Conservation (phyloP, 2,888 invertebrate genomes). For the Bellardia bayeri region DNA sequence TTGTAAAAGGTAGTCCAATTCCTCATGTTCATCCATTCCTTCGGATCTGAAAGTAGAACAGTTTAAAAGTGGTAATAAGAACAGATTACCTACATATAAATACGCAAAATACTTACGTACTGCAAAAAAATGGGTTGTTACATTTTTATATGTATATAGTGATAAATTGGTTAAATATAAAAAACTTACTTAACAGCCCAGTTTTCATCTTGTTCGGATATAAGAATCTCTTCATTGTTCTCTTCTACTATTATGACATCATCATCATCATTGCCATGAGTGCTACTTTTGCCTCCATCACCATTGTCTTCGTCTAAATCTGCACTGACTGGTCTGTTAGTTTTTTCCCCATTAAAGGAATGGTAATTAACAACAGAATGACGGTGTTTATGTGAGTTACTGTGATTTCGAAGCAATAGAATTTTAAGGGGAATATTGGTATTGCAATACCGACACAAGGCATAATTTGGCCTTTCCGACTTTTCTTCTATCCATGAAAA, state of each 20-base stretch:
- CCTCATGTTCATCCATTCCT: slow-evolving; percentile 69
- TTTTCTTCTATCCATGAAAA: slow-evolving; percentile 67
- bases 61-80: no score
- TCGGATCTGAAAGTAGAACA: slow-evolving; percentile 52
- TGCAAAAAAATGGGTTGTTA: no score
- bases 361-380: slow-evolving; percentile 50
- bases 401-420: slow-evolving; percentile 59
- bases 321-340: not conserved
- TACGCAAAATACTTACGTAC: no score
- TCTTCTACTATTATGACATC: slow-evolving; percentile 64
- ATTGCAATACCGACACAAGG: slow-evolving; percentile 58
- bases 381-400: slow-evolving; percentile 57
- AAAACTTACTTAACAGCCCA: slow-evolving; percentile 67
- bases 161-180: no score
- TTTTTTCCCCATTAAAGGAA: not conserved
- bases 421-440: slow-evolving; percentile 53
- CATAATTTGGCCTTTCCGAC: slow-evolving; percentile 48
- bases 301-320: not conserved
- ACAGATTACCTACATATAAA: no score
- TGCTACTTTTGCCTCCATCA: not conserved
- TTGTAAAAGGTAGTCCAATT: slow-evolving; percentile 65
- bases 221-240: slow-evolving; percentile 67
- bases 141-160: no score
- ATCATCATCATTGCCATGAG: slow-evolving; percentile 11
- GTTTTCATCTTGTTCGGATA: slow-evolving; percentile 71